Evolutionary conservation across 2,113 vertebrate species (phyloP), one percentile per base, ranked within the genome.

Genomic region (Oenanthe melanoleuca): DNA sequence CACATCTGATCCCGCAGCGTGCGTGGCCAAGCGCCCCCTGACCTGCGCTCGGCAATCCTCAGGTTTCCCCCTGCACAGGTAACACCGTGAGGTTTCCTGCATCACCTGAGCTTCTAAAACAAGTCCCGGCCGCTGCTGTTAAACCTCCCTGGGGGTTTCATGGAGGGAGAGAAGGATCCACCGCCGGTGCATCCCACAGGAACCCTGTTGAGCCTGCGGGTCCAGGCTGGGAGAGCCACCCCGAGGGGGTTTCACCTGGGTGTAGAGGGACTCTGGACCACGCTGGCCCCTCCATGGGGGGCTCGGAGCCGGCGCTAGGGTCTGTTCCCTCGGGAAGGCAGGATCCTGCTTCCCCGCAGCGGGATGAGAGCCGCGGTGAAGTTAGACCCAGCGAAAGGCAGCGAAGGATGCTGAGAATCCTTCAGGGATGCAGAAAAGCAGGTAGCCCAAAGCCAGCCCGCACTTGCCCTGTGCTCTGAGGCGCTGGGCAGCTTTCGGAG

Each of bases 231-330:
- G 25, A 13, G 19, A 71, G 25, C 6, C 24, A 7, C 5, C 31
- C 25, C 1, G 3, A 19, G 29, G 55, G 59, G 47, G 6, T 9
- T 50, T 50, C 50, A 10, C 33, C 16, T 1, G 15, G 8, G n/a
- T 0, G 3, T 49, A 14, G 44, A 0, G 11, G 49, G n/a, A 45
- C 17, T 53, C 37, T 2, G n/a, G 60, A 45, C 6, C 24, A 2
- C 5, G 0, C 2, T 1, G 8, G 23, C 61, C 5, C 33, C 28
- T 52, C 31, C 22, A 1, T 0, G 6, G 33, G 23, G 23, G 24
- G 22, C 8, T 65, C 4, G 20, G 45, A 28, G 65, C 33, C 24
- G 9, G 74, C 1, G 2, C 25, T 8, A 26, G 53, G 45, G 5
- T 57, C 59, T 29, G 45, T 8, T 21, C 33, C 49, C 18, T 5